Percentiles rank a stretch among this genome's conserved stretches.
Conservation (phyloP, 2,113 vertebrate genomes). For the Callorhinus ursinus region DNA sequence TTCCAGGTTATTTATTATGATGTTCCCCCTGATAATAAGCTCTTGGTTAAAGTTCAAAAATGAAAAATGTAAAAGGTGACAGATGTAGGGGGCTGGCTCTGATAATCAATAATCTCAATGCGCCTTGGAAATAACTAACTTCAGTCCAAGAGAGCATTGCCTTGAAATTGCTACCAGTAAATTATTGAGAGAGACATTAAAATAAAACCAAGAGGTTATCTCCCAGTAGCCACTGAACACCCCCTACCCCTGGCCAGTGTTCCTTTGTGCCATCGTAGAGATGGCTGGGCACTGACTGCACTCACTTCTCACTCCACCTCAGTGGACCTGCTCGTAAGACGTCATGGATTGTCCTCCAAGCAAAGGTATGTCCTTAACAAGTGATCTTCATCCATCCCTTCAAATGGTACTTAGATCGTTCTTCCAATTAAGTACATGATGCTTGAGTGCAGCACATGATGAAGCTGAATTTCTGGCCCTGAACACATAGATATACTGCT, state of each 20-base stretch:
- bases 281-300: not conserved
- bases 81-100: not conserved
- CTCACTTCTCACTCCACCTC: not conserved
- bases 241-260: too few species aligned
- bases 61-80: not conserved
- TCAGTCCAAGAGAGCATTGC: not conserved
- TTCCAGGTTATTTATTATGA: not conserved
- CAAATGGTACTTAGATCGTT: not conserved
- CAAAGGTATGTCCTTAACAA: not conserved
- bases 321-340: not conserved
- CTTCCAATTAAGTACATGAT: not conserved
- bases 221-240: not conserved
- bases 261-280: not conserved
- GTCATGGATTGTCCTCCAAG: not conserved
- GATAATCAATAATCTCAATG: not conserved
- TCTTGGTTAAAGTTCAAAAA: not conserved
- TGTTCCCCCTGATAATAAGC: not conserved
- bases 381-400: not conserved
- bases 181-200: not conserved
- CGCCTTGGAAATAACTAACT: not conserved
- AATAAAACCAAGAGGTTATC: not conserved
- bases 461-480: not conserved
- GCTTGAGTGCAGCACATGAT: not conserved
- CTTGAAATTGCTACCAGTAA: not conserved
- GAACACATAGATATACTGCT: not conserved